Evolutionary conservation across 2,797 vertebrate genomes (phyloP).

Genomic region (Parambassis ranga): DNA sequence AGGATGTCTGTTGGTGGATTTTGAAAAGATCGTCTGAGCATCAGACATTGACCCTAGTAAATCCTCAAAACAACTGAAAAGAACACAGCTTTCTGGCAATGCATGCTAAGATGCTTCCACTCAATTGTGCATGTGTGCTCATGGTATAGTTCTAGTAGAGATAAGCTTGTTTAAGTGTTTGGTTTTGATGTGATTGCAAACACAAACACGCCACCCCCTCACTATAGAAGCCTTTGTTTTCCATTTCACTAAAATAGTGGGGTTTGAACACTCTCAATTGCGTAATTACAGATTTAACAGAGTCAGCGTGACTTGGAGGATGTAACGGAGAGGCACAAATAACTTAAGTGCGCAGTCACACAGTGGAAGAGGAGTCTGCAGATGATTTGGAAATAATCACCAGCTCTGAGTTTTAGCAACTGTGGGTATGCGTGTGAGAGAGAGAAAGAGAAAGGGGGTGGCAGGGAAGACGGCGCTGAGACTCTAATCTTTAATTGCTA

Average conservation of each 20-base stretch:
- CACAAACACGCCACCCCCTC: not conserved
- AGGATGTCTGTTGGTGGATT: too few species aligned
- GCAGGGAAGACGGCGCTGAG: not conserved
- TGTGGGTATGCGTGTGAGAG: not conserved
- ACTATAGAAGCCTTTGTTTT: not conserved
- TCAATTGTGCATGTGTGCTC: not conserved
- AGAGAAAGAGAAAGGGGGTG: not conserved
- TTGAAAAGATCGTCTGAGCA: too few species aligned
- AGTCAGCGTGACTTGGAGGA: slow-evolving; percentile 12
- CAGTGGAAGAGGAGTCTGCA: not conserved
- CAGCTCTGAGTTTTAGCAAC: not conserved
- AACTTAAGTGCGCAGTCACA: slow-evolving; percentile 20
- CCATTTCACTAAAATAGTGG: slow-evolving; percentile 2
- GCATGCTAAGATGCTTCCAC: too few species aligned
- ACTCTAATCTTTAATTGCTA: slow-evolving; percentile 21
- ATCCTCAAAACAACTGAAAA: too few species aligned
- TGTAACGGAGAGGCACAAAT: slow-evolving; percentile 22
- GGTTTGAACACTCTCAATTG: slow-evolving; percentile 4
- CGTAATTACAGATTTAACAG: slow-evolving; percentile 37
- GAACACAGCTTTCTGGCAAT: too few species aligned
- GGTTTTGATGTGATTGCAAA: not conserved
- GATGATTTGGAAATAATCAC: slow-evolving; percentile 37
- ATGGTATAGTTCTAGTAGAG: not conserved
- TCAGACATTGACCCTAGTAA: too few species aligned
- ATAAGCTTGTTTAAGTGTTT: not conserved